Base-by-base conservation (phyloP, 2,888 invertebrate genomes). In the Laothoe populi region DNA sequence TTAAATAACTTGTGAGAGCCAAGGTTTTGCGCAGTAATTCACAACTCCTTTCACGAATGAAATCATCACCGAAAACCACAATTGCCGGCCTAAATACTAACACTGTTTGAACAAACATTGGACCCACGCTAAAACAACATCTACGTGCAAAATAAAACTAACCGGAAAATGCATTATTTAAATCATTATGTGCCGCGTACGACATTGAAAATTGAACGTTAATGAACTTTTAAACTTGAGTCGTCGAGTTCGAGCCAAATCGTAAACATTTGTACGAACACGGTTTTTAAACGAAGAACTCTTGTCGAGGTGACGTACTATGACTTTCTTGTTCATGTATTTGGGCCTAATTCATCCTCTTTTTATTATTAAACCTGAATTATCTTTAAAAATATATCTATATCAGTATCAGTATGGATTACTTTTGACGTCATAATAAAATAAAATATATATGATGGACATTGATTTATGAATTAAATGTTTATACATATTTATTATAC, bases 211-310 rank as follows among this genome's bases (percentile, higher is more conserved):
- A 75, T 69, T 75, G 75, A 74, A 81, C 79, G 77, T 40, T 81
- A 79, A 77, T 80, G 78, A 80, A 80, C 79, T 78, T 79, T 78
- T 75, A 76, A 80, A 81, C 77, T 78, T 77, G 73, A 71, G 68
- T 67, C 71, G 67, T 64, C 62, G 64, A 68, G 69, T 70, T 73
- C 60, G 67, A 59, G 58, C 60, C 59, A 48, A 63, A 45, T 63
- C 63, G 66, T 70, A 67, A 73, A 74, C 74, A 75, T 69, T 73
- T 70, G 73, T 66, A 73, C 70, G 69, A 64, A 67, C 69, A 67
- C 61, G 65, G 72, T 72, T 72, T 71, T 70, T 64, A 71, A 71
- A 65, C 67, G 71, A 73, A 65, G 66, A 65, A 59, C 57, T 61
- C 24, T 42, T 59, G 63, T 35, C 57, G 58, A 61, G 65, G 62